These are phyloP conservation scores for Scaptodrosophila latifasciaeformis DNA, from an alignment of 2,888 invertebrate species.

Conservation along the genomic window DNA sequence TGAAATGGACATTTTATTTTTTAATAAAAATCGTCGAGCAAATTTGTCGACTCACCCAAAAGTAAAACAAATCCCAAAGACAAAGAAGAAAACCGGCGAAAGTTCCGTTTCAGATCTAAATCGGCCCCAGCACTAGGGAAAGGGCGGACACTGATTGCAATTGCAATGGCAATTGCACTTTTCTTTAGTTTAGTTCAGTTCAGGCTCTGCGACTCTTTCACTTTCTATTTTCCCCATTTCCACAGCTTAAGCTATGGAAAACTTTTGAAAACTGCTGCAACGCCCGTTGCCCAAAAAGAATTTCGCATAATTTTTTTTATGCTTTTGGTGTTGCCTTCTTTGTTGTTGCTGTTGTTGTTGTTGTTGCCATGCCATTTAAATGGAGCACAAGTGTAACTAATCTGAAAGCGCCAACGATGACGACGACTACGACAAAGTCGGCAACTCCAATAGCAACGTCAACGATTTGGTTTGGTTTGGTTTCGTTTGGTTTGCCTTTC, in stretches of 20 bases:
- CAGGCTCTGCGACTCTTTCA: not conserved
- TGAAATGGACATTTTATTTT: too few relatives aligned
- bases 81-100: too few relatives aligned
- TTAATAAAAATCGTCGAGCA: too few relatives aligned
- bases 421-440: too few relatives aligned
- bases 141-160: slow-evolving; percentile 38
- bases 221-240: slow-evolving; percentile 1
- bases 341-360: slow-evolving; percentile 47
- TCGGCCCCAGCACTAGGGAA: slow-evolving; percentile 29
- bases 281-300: slow-evolving; percentile 5
- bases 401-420: slow-evolving; percentile 4
- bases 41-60: too few relatives aligned
- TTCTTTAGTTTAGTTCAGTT: too few relatives aligned
- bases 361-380: slow-evolving; percentile 54
- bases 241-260: not conserved
- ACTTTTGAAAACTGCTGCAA: not conserved
- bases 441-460: slow-evolving; percentile 27
- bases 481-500: slow-evolving; percentile 4
- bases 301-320: slow-evolving; percentile 3
- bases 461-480: not conserved
- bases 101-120: too few relatives aligned
- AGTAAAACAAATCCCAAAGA: too few relatives aligned
- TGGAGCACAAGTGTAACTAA: slow-evolving; percentile 24
- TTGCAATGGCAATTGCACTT: not conserved
- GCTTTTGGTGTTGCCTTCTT: too few relatives aligned